Base-by-base conservation (phyloP, 2,113 vertebrate genomes). In the Holacanthus passer region DNA sequence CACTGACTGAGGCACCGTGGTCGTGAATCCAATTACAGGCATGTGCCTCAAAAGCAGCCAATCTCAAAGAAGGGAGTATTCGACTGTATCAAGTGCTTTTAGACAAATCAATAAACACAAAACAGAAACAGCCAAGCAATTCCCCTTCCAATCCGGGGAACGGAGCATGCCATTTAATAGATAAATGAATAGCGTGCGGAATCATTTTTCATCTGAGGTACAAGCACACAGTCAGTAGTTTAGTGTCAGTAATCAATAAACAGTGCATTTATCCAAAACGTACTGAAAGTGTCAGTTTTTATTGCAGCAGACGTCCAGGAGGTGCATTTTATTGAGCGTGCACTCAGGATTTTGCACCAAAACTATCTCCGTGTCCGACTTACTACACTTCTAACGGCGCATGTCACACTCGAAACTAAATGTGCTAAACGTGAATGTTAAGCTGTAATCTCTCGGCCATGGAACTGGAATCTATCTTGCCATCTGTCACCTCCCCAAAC, bases 101-200 rank as follows among this genome's bases (percentile, higher is more conserved):
- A 50, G 60, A 83, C 56, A 41, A 84, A 92, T 88, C 84, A 68
- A 91, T 92, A 81, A 74, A 87, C 65, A 87, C 74, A 70, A 78
- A 88, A 85, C 45, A 53, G 65, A 73, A 89, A 73, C 56, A 78
- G 71, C 77, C 58, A 72, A 66, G 70, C 81, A 85, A 85, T 77
- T 77, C 66, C 70, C 29, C 37, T 56, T 74, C 13, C 80, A 64
- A 77, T 85, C 58, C 3, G 0, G 73, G 53, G 64, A 81, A 52
- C 66, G 56, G 32, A 71, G 55, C 31, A 35, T 63, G 41, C 71
- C 39, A 82, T 84, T 86, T 82, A 71, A 77, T 77, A 82, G 77
- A 83, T 83, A 87, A 82, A 85, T 83, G 79, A 77, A 48, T 17
- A n/a, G 63, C 27, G 70, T 53, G 77, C 29, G 1, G 67, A 79